These are phyloP conservation scores for Caiman crocodilus DNA, from an alignment of 2,797 vertebrate genomes.

Conservation along the genomic window DNA sequence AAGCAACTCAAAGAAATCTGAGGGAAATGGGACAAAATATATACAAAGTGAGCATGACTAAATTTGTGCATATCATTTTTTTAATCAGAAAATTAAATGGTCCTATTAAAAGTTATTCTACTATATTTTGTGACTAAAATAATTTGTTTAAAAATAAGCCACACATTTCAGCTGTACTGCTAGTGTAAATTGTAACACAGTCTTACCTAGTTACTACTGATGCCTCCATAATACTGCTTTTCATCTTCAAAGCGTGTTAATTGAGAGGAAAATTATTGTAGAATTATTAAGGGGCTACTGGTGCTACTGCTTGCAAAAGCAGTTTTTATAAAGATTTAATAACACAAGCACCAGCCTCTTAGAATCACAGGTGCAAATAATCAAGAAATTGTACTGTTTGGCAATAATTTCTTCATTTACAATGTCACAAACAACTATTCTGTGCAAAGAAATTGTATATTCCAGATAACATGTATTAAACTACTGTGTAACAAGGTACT, in stretches of 20 bases:
- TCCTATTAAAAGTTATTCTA: neutral
- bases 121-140: neutral
- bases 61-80: neutral
- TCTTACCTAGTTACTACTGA: neutral
- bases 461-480: neutral
- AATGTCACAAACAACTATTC: neutral
- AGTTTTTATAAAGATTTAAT: neutral
- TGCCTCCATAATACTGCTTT: neutral
- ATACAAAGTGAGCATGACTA: neutral
- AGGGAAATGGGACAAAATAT: neutral
- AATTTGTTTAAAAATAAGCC: neutral
- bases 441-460: neutral
- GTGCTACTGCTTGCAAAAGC: neutral
- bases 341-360: neutral
- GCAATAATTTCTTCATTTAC: neutral
- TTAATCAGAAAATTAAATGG: neutral
- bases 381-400: neutral
- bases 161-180: neutral
- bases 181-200: neutral
- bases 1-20: neutral
- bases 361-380: neutral
- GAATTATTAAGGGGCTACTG: neutral
- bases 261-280: neutral
- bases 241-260: neutral
- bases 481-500: neutral